These are phyloP conservation scores for Syndactyla subalaris DNA, from an alignment of 2,797 vertebrate genomes.

Conservation along the genomic window DNA sequence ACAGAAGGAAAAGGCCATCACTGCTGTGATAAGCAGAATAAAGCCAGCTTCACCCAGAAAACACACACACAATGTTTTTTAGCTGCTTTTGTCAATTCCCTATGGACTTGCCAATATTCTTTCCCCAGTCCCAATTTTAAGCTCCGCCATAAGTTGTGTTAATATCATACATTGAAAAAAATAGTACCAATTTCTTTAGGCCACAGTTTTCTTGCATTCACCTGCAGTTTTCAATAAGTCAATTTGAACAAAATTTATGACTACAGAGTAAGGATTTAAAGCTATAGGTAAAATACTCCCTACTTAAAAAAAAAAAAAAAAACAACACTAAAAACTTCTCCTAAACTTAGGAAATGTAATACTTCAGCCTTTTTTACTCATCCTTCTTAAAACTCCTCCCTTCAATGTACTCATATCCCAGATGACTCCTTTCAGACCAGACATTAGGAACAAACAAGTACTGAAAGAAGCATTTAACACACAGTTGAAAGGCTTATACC, in stretches of 20 bases:
- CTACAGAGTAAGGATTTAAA: background rate
- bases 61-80: background rate
- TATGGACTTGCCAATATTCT: background rate
- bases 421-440: background rate
- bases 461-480: slow-evolving; percentile 26
- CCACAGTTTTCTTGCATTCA: background rate
- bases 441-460: background rate
- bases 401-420: background rate
- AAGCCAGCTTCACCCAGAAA: background rate
- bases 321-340: background rate
- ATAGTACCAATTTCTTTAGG: background rate
- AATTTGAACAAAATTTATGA: background rate
- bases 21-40: background rate
- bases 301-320: background rate
- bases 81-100: background rate
- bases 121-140: background rate
- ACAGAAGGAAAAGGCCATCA: accelerated
- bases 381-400: background rate
- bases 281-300: background rate
- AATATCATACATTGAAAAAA: background rate
- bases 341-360: background rate
- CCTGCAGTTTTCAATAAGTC: background rate
- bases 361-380: background rate
- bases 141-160: background rate
- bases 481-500: background rate